phyloP scores from a whole-genome alignment of 2,113 vertebrate genomes.

The Gasterosteus aculeatus region DNA sequence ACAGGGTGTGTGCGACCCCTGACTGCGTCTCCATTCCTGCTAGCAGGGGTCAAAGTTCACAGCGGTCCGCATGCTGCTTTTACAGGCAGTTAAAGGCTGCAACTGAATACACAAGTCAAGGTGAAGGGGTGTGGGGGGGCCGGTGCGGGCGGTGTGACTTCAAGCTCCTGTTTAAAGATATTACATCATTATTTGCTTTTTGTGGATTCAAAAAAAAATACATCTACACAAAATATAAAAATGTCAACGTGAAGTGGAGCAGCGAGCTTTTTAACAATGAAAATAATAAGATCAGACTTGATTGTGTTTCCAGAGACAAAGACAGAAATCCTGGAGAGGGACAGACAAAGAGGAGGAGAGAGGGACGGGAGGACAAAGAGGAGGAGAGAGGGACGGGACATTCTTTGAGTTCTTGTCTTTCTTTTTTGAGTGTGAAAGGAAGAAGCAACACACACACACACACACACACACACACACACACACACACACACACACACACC shows the following conservation, averaged over 20 bases:
- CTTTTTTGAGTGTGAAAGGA: constrained; percentile 63
- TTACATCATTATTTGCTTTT: not conserved
- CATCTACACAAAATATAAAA: no score
- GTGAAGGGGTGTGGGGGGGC: constrained; percentile 57
- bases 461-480: constrained; percentile 42
- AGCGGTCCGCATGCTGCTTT: constrained; percentile 68
- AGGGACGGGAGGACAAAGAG: not conserved
- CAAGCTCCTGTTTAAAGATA: constrained; percentile 30
- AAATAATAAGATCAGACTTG: not conserved
- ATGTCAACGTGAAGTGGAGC: not conserved
- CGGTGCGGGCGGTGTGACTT: not conserved
- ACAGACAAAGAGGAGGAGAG: not conserved
- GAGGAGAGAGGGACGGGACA: constrained; percentile 28
- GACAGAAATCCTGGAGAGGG: constrained; percentile 8
- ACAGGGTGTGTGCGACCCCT: constrained; percentile 63
- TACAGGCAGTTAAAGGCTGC: constrained; percentile 80
- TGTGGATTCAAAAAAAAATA: not conserved
- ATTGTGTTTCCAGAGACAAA: not conserved
- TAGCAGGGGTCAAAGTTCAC: constrained; percentile 75
- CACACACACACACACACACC: constrained; percentile 63
- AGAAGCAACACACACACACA: constrained; percentile 18
- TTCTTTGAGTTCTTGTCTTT: constrained; percentile 50
- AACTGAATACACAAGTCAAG: constrained; percentile 83
- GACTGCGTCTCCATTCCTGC: constrained; percentile 78
- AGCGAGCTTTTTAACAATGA: not conserved